Percentiles rank a stretch among this genome's conserved stretches.
phyloP scores from a whole-genome alignment of 2,797 vertebrate species.

The Hipposideros larvatus region DNA sequence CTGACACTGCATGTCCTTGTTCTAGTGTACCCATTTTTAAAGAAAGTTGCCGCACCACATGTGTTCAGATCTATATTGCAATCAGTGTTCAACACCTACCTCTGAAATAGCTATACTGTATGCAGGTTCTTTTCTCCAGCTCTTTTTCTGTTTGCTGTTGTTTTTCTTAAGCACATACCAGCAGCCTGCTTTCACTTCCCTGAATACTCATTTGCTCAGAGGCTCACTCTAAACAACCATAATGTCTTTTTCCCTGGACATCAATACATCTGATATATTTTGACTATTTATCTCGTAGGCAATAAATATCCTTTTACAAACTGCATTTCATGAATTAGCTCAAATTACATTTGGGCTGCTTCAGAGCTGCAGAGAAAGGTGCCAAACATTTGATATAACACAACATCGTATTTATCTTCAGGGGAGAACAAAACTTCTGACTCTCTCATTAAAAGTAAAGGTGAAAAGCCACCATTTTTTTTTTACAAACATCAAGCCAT shows the following conservation, averaged over 20 bases:
- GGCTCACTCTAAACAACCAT: constrained; percentile 75
- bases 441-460: constrained; percentile 87
- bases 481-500: constrained; percentile 74
- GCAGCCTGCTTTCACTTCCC: constrained; percentile 6
- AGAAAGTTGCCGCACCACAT: not conserved
- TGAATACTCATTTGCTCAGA: constrained; percentile 74
- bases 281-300: constrained; percentile 88
- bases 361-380: constrained; percentile 78
- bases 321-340: constrained; percentile 85
- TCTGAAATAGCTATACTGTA: not conserved
- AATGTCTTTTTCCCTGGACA: constrained; percentile 81
- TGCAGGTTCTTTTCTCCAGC: not conserved
- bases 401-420: constrained; percentile 88
- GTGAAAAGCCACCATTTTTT: constrained; percentile 77
- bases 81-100: not conserved
- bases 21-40: not conserved
- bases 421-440: constrained; percentile 86
- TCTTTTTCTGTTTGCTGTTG: constrained; percentile 5
- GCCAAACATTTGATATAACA: constrained; percentile 83
- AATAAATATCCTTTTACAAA: constrained; percentile 88
- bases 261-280: constrained; percentile 88
- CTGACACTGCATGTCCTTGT: not conserved
- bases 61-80: not conserved
- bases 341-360: constrained; percentile 88
- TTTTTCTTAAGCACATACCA: fast-evolving